These are phyloP conservation scores for Barypeithes pellucidus DNA, from an alignment of 2,888 invertebrate species.

Conservation along the genomic window DNA sequence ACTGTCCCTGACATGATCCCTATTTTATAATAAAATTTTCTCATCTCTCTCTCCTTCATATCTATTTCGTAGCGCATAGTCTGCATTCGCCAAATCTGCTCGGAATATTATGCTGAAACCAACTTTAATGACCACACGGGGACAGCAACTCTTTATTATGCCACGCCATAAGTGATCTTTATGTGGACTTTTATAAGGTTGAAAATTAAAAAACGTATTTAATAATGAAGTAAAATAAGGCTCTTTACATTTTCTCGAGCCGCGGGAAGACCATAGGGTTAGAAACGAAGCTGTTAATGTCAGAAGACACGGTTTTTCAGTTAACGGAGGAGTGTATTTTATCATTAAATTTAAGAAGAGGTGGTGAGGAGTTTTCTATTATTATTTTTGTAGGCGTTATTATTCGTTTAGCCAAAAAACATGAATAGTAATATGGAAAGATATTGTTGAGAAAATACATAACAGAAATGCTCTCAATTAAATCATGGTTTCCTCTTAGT, in stretches of 20 bases:
- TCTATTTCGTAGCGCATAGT: conserved; percentile 5
- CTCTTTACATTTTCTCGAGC: conserved; percentile 42
- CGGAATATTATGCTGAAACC: conserved; percentile 31
- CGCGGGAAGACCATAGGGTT: conserved; percentile 30
- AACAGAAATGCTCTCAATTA: too few relatives aligned
- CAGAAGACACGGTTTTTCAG: conserved; percentile 42
- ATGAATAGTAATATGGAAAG: neutral
- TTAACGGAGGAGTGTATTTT: conserved; percentile 29
- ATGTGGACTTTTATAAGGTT: conserved; percentile 45
- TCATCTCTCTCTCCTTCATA: neutral
- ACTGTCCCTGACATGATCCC: too few relatives aligned
- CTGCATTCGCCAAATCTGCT: conserved; percentile 2
- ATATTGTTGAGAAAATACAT: too few relatives aligned
- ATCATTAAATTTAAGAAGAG: neutral
- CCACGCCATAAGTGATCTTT: conserved; percentile 46
- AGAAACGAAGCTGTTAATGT: conserved; percentile 35
- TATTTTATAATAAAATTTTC: neutral
- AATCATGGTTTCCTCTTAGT: too few relatives aligned
- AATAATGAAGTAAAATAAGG: conserved; percentile 46
- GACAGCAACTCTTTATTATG: conserved; percentile 46
- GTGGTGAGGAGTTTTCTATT: neutral
- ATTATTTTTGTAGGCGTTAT: neutral
- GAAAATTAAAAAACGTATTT: conserved; percentile 53
- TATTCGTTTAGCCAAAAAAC: neutral
- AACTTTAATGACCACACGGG: conserved; percentile 37